Evolutionary conservation across 2,888 invertebrate species (phyloP), one percentile per base, ranked within the genome.

Genomic region (Lacanobia wlatinum): DNA sequence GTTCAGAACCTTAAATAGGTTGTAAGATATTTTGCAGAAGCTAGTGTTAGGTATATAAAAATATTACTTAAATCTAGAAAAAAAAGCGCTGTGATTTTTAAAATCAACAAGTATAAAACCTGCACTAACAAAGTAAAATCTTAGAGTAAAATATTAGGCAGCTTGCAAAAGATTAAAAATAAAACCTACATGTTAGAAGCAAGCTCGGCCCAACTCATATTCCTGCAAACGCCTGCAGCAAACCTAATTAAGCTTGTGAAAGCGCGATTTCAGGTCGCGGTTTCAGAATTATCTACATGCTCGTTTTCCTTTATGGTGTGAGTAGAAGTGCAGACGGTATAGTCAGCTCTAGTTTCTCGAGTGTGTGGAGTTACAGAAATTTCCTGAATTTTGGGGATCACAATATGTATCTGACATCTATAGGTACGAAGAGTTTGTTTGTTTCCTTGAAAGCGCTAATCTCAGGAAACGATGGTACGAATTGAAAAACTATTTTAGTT

Each of bases 211-310:
- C 16, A n/a, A 61, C 70, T 62, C 53, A 78, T 72, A 69, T 65
- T 68, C 59, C 64, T 61, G 18, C 63, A n/a, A 78, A 62, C 70
- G 56, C 56, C 64, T 52, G 78, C 64, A 62, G 83, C 73, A 34
- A 78, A 81, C 73, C 68, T 81, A 81, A 81, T 81, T 81, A 81
- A 73, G 79, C 59, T 40, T 34, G 65, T 82, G 73, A 70, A 62
- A 78, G 73, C 82, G 43, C 61, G 64, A 78, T 78, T 81, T 68
- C 34, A 82, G 80, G 70, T 73, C 73, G 56, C 28, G 68, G 64
- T 70, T 68, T 70, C 68, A 82, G 58, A 78, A 78, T 82, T 82
- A 80, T 82, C 78, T 80, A 62, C 82, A 68, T 21, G 62, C 70
- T 53, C 58, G 34, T 78, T 78, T 73, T 40, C 65, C 55, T 74